A percentile compares a stretch with the other conserved stretches of the same genome.
These are phyloP conservation scores for Mystacornis crossleyi DNA, from an alignment of 2,113 vertebrate species.

Conservation along the genomic window DNA sequence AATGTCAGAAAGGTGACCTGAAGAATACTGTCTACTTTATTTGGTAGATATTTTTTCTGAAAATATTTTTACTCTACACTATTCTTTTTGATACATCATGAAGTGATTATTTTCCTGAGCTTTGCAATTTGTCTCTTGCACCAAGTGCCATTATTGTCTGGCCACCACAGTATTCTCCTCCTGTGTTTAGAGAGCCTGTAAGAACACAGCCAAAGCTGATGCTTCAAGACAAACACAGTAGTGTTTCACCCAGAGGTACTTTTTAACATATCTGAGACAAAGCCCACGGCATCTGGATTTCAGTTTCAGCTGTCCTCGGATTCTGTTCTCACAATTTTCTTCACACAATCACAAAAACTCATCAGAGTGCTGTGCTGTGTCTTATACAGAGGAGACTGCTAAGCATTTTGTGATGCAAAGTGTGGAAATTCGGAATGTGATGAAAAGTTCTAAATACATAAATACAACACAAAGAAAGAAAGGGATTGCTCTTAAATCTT, in stretches of 20 bases:
- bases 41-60: rapidly evolving
- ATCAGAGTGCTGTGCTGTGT: not conserved
- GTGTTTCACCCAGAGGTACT: not conserved
- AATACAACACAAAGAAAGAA: not conserved
- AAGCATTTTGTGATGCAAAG: not conserved
- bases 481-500: not conserved
- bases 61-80: not conserved
- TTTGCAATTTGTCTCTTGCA: not conserved
- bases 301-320: not conserved
- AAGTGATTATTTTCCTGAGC: not conserved
- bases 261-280: not conserved
- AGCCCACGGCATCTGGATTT: not conserved
- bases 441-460: not conserved
- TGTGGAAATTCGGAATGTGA: not conserved
- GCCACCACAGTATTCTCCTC: not conserved
- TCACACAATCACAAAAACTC: not conserved
- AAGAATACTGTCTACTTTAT: not conserved
- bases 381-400: not conserved
- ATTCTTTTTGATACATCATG: not conserved
- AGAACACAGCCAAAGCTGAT: not conserved
- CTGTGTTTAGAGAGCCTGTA: not conserved
- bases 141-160: not conserved
- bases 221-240: not conserved
- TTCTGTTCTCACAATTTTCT: not conserved
- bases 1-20: not conserved